Evolutionary conservation across 2,888 invertebrate species (phyloP).

Genomic region (Mechanitis mazaeus): DNA sequence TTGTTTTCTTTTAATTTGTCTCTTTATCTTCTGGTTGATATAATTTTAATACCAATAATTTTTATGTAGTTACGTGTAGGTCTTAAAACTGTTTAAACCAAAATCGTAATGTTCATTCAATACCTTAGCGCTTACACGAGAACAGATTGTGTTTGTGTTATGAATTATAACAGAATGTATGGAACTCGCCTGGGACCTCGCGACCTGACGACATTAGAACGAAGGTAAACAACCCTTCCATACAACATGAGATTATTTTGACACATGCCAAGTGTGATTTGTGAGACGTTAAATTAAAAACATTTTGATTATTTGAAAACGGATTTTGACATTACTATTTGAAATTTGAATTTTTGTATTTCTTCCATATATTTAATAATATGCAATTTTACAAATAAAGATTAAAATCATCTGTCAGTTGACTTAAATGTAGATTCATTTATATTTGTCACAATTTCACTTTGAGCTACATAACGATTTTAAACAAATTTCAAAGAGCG

Average conservation of each 20-base stretch:
- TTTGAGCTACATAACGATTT: conserved; percentile 29
- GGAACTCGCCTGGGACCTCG: conserved; percentile 40
- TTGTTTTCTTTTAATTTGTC: no score
- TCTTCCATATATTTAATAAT: no score
- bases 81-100: neutral
- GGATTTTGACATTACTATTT: neutral
- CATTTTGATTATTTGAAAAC: conserved; percentile 15
- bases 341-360: neutral
- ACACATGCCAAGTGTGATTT: conserved; percentile 41
- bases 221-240: conserved; percentile 45
- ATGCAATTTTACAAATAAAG: no score
- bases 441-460: conserved; percentile 22
- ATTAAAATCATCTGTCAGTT: neutral
- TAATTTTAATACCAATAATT: neutral
- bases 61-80: no score
- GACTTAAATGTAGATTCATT: conserved; percentile 3
- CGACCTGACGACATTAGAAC: conserved; percentile 57
- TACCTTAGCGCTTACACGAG: conserved; percentile 16
- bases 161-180: conserved; percentile 33
- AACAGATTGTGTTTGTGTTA: conserved; percentile 26
- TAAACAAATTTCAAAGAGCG: conserved; percentile 33
- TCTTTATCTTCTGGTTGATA: neutral
- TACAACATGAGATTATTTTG: conserved; percentile 51
- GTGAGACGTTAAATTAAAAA: conserved; percentile 20
- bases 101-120: conserved; percentile 9